Conservation (phyloP, 2,797 vertebrate genomes). For the Sciurus carolinensis region DNA sequence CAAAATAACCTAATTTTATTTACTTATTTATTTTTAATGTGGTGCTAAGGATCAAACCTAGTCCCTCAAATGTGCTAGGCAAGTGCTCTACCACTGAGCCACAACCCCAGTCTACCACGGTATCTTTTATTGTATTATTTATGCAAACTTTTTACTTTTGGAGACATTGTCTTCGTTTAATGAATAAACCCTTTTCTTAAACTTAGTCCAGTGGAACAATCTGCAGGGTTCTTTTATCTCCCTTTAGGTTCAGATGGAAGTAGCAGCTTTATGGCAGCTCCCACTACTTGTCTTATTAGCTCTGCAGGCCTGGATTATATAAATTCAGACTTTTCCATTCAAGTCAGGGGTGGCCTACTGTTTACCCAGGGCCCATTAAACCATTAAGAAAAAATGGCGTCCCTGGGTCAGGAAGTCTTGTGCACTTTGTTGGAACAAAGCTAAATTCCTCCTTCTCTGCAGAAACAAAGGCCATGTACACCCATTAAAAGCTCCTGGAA, state of each 20-base stretch:
- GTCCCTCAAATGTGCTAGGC: no score
- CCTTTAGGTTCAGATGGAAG: neutral
- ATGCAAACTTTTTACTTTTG: neutral
- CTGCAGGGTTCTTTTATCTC: neutral
- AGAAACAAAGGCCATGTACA: slow-evolving; percentile 32
- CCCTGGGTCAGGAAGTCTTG: neutral
- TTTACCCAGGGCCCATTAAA: slow-evolving; percentile 68
- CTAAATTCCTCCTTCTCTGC: slow-evolving; percentile 57
- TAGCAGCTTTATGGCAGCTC: neutral
- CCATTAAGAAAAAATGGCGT: slow-evolving; percentile 72
- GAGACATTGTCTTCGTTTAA: neutral
- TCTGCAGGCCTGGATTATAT: neutral
- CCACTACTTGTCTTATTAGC: neutral
- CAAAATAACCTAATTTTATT: no score
- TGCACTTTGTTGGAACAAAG: slow-evolving; percentile 56
- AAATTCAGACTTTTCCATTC: slow-evolving; percentile 42
- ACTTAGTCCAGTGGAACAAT: neutral
- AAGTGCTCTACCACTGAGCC: no score
- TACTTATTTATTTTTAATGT: no score
- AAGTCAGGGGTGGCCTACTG: slow-evolving; percentile 64
- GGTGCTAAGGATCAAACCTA: no score
- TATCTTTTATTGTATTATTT: neutral
- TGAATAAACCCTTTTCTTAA: slow-evolving; percentile 1
- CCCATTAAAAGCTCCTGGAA: slow-evolving; percentile 62
- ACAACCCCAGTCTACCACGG: no score